Conservation (phyloP, 2,113 vertebrate genomes). For the Apodemus sylvaticus region DNA sequence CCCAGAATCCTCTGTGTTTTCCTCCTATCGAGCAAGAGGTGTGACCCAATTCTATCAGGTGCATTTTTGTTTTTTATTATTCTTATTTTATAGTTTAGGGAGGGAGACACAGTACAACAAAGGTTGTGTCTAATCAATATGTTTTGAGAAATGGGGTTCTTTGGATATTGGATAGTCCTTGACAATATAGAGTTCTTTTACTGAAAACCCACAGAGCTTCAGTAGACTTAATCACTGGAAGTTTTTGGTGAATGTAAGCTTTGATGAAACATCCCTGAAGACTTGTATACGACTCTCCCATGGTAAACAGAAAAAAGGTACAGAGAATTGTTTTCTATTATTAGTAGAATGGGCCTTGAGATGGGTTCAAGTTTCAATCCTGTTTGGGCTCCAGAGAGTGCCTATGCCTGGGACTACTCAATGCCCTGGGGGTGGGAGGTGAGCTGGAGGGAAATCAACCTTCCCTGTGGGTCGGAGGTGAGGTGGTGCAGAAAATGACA, state of each 20-base stretch:
- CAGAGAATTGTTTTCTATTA: background rate
- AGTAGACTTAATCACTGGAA: background rate
- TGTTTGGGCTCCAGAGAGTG: too few species aligned
- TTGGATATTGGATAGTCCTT: background rate
- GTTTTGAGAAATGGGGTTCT: background rate
- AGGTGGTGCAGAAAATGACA: too few species aligned
- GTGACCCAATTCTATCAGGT: background rate
- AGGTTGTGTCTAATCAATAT: background rate
- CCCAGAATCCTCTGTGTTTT: background rate
- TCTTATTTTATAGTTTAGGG: constrained; percentile 25
- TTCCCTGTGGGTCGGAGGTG: too few species aligned
- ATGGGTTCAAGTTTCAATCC: background rate
- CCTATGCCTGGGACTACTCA: too few species aligned
- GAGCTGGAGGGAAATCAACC: too few species aligned
- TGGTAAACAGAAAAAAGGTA: constrained; percentile 32
- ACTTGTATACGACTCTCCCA: background rate
- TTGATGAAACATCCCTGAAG: constrained; percentile 30
- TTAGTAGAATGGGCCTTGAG: background rate
- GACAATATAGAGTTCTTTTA: background rate
- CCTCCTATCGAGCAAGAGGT: background rate
- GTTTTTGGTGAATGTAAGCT: background rate
- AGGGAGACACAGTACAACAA: background rate
- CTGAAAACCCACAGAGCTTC: background rate
- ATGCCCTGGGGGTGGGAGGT: too few species aligned
- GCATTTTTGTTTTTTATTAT: background rate